These are phyloP conservation scores for Cotesia glomerata DNA, from an alignment of 1,140 invertebrate genomes.

Conservation along the genomic window DNA sequence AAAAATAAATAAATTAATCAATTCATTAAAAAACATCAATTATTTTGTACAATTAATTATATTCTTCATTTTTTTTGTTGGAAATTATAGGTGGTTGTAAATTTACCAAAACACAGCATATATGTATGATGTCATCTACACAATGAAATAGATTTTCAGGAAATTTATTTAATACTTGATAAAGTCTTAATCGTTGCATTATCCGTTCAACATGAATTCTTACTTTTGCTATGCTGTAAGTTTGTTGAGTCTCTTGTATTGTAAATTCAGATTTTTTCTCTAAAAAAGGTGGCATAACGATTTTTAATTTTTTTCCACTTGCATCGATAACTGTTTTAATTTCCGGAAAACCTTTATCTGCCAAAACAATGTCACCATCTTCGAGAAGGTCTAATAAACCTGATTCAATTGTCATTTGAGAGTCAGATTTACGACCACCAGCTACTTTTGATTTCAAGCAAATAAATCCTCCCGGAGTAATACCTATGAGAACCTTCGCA, in stretches of 20 bases:
- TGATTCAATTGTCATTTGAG: constrained; percentile 41
- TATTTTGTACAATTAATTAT: too few species aligned
- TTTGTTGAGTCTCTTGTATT: constrained; percentile 40
- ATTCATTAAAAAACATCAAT: too few species aligned
- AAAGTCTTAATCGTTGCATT: too few species aligned
- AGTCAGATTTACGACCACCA: constrained; percentile 51
- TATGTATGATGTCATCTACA: too few species aligned
- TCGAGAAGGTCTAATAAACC: constrained; percentile 43
- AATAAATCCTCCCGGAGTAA: too few species aligned
- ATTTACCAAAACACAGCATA: too few species aligned
- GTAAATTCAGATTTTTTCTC: constrained; percentile 38
- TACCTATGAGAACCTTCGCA: constrained; percentile 44
- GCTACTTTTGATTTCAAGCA: constrained; percentile 45
- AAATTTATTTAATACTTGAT: too few species aligned
- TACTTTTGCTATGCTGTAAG: constrained; percentile 45
- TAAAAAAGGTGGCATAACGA: constrained; percentile 43
- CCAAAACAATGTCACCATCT: constrained; percentile 45
- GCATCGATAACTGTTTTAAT: constrained; percentile 31
- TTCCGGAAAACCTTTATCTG: constrained; percentile 52
- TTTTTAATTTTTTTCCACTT: constrained; percentile 25
- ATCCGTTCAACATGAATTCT: constrained; percentile 54
- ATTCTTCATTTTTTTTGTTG: too few species aligned
- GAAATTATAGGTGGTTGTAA: too few species aligned
- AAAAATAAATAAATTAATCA: too few species aligned
- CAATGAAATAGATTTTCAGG: too few species aligned